Evolutionary conservation across 2,797 vertebrate genomes (phyloP).

Genomic region (Chrosomus eos): DNA sequence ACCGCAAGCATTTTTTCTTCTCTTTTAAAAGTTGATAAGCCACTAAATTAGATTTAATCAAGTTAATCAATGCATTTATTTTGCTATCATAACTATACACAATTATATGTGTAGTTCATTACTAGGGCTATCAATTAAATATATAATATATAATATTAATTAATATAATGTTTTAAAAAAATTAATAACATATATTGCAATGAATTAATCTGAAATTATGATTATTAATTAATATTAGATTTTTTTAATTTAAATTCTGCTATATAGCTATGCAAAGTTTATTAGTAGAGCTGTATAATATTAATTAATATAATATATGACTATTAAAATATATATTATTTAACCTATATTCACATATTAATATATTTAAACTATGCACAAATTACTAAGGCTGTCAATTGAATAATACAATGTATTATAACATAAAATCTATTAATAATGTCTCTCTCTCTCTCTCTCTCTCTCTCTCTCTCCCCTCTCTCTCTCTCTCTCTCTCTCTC

Average conservation of each 20-base stretch:
- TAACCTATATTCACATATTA: neutral
- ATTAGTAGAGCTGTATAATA: neutral
- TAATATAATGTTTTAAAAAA: too few species aligned
- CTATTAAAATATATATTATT: neutral
- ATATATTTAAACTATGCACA: neutral
- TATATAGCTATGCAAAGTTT: neutral
- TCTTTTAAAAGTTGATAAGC: neutral
- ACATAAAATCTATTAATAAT: neutral
- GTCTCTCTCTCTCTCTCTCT: neutral
- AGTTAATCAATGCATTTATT: neutral
- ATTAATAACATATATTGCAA: neutral
- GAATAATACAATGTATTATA: neutral
- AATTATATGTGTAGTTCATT: neutral
- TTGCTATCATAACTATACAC: neutral
- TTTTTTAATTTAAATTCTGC: too few species aligned
- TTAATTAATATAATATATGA: neutral
- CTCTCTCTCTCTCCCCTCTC: too few species aligned
- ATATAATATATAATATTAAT: neutral
- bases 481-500: too few species aligned
- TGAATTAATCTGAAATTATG: neutral
- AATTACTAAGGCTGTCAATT: neutral
- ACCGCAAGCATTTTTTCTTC: neutral
- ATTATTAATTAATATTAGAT: neutral
- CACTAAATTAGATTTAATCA: neutral
- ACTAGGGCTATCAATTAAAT: too few species aligned